These are phyloP conservation scores for Malacosoma neustria DNA, from an alignment of 2,888 invertebrate species.

Conservation along the genomic window DNA sequence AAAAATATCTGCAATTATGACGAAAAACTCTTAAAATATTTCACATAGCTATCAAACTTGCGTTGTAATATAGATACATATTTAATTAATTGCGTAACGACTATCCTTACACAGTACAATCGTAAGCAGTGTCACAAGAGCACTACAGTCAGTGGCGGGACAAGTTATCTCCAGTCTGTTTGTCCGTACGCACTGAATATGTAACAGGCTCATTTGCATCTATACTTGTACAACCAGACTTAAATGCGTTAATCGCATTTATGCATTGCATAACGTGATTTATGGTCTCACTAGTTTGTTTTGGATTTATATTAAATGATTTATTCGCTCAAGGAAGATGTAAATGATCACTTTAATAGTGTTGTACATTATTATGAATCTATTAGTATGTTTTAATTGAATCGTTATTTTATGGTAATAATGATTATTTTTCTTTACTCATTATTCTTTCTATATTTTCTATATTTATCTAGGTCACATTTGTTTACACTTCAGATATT, in stretches of 20 bases:
- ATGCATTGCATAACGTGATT: slow-evolving; percentile 4
- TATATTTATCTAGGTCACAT: too few species aligned
- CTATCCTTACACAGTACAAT: background rate
- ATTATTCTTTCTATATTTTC: too few species aligned
- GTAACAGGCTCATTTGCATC: slow-evolving; percentile 45
- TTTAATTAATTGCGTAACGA: too few species aligned
- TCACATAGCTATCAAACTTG: too few species aligned
- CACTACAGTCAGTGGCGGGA: slow-evolving; percentile 11
- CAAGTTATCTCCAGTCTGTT: slow-evolving; percentile 32
- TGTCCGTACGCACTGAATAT: slow-evolving; percentile 51
- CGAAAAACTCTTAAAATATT: too few species aligned
- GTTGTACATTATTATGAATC: background rate
- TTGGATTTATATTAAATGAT: background rate
- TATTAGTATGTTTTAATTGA: background rate
- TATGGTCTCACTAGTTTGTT: background rate
- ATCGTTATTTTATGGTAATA: background rate
- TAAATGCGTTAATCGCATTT: slow-evolving; percentile 34
- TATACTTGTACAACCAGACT: slow-evolving; percentile 29
- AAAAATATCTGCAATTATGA: too few species aligned
- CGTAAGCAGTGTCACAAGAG: background rate
- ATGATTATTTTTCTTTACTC: too few species aligned
- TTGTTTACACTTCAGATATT: too few species aligned
- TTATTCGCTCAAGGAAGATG: background rate
- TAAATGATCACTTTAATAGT: background rate
- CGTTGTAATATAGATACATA: too few species aligned